Conservation (phyloP, 1,140 invertebrate genomes). For the Aphaenogaster floridana region DNA sequence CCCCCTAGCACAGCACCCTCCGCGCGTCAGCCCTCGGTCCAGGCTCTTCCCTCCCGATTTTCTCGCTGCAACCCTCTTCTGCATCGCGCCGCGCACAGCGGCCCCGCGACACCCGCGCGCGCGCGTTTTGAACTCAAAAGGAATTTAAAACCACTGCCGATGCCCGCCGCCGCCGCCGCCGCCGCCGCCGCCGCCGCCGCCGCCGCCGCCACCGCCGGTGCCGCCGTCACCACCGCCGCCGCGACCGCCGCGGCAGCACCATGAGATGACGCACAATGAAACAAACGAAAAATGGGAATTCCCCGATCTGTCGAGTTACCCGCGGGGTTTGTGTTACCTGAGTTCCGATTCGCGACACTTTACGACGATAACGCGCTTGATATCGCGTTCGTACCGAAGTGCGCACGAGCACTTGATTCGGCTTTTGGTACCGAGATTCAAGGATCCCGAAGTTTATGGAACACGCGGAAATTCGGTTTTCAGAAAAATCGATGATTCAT, state of each 20-base stretch:
- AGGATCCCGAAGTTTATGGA: background rate
- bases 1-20: slow-evolving; percentile 41
- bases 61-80: slow-evolving; percentile 66
- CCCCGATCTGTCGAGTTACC: slow-evolving; percentile 61
- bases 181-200: background rate
- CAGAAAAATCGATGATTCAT: background rate
- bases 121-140: slow-evolving; percentile 82
- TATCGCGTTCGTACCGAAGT: slow-evolving; percentile 14
- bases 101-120: slow-evolving; percentile 68
- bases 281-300: slow-evolving; percentile 65
- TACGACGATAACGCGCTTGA: slow-evolving; percentile 47
- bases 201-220: slow-evolving; percentile 70
- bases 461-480: background rate
- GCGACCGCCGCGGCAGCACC: slow-evolving; percentile 35
- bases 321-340: slow-evolving; percentile 64
- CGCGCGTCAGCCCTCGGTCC: slow-evolving; percentile 40
- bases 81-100: slow-evolving; percentile 71
- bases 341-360: slow-evolving; percentile 64
- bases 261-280: slow-evolving; percentile 67
- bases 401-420: slow-evolving; percentile 4
- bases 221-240: slow-evolving; percentile 29
- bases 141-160: slow-evolving; percentile 85
- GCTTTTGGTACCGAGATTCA: slow-evolving; percentile 10
- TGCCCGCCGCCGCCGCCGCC: slow-evolving; percentile 56
- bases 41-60: slow-evolving; percentile 55